Conservation (phyloP, 2,888 invertebrate genomes). For the Julus scanicus region DNA sequence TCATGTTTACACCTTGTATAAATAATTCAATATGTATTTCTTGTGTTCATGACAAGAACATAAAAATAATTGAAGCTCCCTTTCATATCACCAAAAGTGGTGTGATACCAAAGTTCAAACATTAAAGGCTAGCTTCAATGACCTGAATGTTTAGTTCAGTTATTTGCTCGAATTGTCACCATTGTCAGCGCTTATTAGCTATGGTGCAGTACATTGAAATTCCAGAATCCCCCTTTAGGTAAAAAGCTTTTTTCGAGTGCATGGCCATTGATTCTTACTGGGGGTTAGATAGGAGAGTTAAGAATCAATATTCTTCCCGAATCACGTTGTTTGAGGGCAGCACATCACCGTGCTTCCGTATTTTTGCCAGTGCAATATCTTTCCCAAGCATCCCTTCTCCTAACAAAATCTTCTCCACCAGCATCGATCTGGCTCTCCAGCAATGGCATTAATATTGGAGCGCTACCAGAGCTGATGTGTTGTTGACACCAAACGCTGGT, state of each 20-base stretch:
- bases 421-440: constrained; percentile 48
- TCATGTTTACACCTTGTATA: no score
- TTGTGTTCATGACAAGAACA: no score
- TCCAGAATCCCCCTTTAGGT: no score
- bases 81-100: no score
- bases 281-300: not conserved
- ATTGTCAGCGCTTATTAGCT: no score
- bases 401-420: not conserved
- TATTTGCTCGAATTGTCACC: no score
- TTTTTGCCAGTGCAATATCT: not conserved
- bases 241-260: not conserved
- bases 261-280: not conserved
- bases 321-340: not conserved
- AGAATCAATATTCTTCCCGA: not conserved
- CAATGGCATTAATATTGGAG: not conserved
- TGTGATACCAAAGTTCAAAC: no score
- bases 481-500: constrained; percentile 41
- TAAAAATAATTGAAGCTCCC: no score
- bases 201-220: no score
- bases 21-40: no score
- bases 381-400: not conserved
- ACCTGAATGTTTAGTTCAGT: not conserved
- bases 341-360: not conserved
- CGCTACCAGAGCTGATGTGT: constrained; percentile 32
- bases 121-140: no score